A percentile compares a stretch with the other conserved stretches of the same genome.
Conservation (phyloP, 2,888 invertebrate species). For the Boloria selene region DNA sequence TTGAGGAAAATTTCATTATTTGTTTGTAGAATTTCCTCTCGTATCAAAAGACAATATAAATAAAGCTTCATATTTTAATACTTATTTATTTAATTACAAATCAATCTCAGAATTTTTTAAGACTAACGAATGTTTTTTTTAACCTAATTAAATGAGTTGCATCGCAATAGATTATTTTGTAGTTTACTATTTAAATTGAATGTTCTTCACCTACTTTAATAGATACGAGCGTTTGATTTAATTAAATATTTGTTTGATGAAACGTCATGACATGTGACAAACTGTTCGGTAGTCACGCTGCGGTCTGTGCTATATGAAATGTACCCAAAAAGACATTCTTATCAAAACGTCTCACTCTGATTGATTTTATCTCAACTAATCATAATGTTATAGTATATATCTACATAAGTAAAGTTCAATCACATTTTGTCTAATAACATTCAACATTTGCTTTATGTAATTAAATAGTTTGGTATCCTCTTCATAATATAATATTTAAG, state of each 20-base stretch:
- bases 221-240: conserved; percentile 48
- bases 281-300: conserved; percentile 49
- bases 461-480: too few relatives aligned
- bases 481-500: too few relatives aligned
- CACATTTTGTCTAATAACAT: neutral
- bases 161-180: conserved; percentile 20
- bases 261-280: conserved; percentile 70
- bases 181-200: conserved; percentile 30
- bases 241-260: conserved; percentile 52
- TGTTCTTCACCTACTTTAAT: conserved; percentile 54
- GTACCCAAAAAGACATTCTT: conserved; percentile 55
- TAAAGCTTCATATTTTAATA: conserved; percentile 3
- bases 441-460: too few relatives aligned
- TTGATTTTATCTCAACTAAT: conserved; percentile 68
- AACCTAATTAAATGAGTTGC: conserved; percentile 9
- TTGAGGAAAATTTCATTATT: conserved; percentile 2
- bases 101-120: neutral
- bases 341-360: conserved; percentile 63
- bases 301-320: conserved; percentile 40
- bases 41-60: conserved; percentile 1
- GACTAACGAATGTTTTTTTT: conserved; percentile 3
- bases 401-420: neutral
- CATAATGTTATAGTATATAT: conserved; percentile 33
- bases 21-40: neutral
- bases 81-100: neutral